Base-by-base conservation (phyloP, 2,888 invertebrate genomes). In the Caenorhabditis uteleia region DNA sequence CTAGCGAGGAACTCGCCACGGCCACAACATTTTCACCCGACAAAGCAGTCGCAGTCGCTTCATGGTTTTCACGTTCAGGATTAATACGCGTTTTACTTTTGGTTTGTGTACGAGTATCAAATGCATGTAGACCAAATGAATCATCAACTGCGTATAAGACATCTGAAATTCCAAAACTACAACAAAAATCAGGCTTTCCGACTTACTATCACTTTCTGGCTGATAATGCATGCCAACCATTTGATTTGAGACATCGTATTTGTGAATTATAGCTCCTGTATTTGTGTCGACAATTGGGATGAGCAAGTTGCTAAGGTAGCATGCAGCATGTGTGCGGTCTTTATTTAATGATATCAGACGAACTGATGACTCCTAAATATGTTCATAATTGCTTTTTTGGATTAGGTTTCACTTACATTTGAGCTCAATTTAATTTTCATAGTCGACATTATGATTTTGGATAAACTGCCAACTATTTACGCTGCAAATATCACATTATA, bases 51-150 rank as follows among this genome's bases (percentile, higher is more conserved):
- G 59, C 62, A 2, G 43, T 43, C 2, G 67, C 66, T 5, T 36
- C 31, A 43, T 71, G 71, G 29, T 67, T 71, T 36, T 71, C 71
- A 7, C 53, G 64, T 8, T 60, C 66, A 3, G 71, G 68, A 36
- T 71, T 71, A 43, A 71, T 40, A 27, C 71, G 57, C 1, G 36
- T 29, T 46, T 71, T 71, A 33, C 64, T 68, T 43, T 67, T 68
- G 1, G 54, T 36, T 14, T 51, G 50, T 5, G 60, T 27, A 16
- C 71, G 53, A 2, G 54, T 18, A 40, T 71, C 71, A 31, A 68
- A 71, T 7, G 60, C 21, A 36, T 71, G 68, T 10, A 71, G 27
- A 7, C 71, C 68, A 40, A 66, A 71, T 3, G 66, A 66, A 27
- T 67, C 68, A 38, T 71, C 71, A 20, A 68, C 46, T 0, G 65